Base-by-base conservation (phyloP, 2,888 invertebrate genomes). In the Gryllus longicercus region DNA sequence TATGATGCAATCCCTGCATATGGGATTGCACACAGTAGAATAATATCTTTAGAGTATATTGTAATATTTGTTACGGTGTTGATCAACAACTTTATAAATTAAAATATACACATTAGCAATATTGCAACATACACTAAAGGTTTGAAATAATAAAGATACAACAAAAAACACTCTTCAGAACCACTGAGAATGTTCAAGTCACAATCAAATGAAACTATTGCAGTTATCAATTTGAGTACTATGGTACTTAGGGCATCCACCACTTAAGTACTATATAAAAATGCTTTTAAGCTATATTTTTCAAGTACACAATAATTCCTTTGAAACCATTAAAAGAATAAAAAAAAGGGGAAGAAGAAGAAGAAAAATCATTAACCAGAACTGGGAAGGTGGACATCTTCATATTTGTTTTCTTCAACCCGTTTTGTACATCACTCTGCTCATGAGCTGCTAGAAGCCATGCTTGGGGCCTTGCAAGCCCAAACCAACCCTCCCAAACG, bases 31-130 rank as follows among this genome's bases (percentile, higher is more conserved):
- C n/a, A 63, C 63, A 63, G 14, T 18, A 63, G n/a, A 18, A n/a
- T 63, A 63, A 63, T 63, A 63, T 63, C 63, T 63, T 63, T 63
- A 63, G 63, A 63, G 63, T 63, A 63, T 63, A 63, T 63, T 63
- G 63, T 63, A 63, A 63, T 63, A 63, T 63, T 63, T 63, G 63
- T 63, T 63, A 63, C n/a, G 63, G 63, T 18, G 63, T 63, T 63
- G 63, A n/a, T 63, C 63, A 63, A 63, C 63, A 63, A 63, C 63
- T 18, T 63, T 63, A 63, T 63, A 63, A 63, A 63, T 63, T 63
- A 63, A n/a, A 63, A 63, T 63, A 63, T 63, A 63, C 63, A 63
- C n/a, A n/a, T 63, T n/a, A 63, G 63, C 63, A 63, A 63, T 63
- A 63, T 63, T 63, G 63, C 63, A 63, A 63, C 63, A 63, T 63